Base-by-base conservation (phyloP, 2,797 vertebrate species). In the Gambelia wislizenii region DNA sequence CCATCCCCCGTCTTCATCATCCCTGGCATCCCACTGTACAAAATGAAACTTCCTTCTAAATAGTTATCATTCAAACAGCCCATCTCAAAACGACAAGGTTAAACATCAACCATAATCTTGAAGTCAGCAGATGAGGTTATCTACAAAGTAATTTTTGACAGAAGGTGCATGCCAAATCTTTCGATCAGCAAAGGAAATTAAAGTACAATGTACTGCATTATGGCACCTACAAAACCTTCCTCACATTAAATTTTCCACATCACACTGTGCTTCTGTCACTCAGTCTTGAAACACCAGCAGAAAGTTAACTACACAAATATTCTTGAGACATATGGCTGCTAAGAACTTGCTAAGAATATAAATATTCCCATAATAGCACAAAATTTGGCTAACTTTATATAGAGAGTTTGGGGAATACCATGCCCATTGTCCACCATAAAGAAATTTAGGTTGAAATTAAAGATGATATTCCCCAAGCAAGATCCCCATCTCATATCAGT, bases 151-250 rank as follows among this genome's bases (percentile, higher is more conserved):
- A 89, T 52, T 89, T 42, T 10, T 27, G 87, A 16, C 10, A 77
- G 47, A 77, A 88, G 22, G 87, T 78, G 0, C 86, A 27, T 91
- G 80, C 9, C n/a, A 92, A 74, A 69, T 88, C 83, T 90, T 95
- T 88, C 74, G 88, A 89, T 94, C 83, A 84, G 59, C 42, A 82
- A 84, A 89, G 64, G 87, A 92, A 90, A 94, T 54, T 88, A 67
- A 89, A 91, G 90, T 86, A 86, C 86, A 87, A 3, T 86, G 4
- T 27, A 85, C 16, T 25, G n/a, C 87, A 69, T 87, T 86, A 49
- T 78, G 59, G 5, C 8, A 82, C 42, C 1, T 67, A 30, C 89
- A 67, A 89, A 94, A 95, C 13, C 42, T 67, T 9, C 13, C 81
- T 91, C 42, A 20, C 22, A 64, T 81, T 59, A 90, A 77, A 33